Conservation (phyloP, 2,797 vertebrate species). For the Enteromius fasciolatus region DNA sequence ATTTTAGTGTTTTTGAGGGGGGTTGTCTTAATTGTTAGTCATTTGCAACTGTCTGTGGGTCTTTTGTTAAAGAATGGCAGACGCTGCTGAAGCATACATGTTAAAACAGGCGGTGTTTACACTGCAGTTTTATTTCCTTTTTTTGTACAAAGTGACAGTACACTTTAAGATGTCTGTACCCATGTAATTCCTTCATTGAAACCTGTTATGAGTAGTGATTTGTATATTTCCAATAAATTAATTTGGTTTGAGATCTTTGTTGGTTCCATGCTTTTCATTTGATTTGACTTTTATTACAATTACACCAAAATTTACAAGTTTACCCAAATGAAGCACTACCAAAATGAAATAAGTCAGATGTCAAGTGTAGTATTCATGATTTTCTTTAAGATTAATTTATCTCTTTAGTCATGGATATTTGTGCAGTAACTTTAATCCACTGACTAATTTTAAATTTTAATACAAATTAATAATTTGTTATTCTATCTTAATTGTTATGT, state of each 20-base stretch:
- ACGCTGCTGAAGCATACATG: background rate
- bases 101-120: constrained; percentile 35
- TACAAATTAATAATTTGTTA: background rate
- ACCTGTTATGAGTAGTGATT: constrained; percentile 32
- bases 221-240: constrained; percentile 55
- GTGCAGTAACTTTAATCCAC: background rate
- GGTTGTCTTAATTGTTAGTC: background rate
- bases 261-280: constrained; percentile 29
- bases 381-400: background rate
- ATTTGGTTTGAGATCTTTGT: constrained; percentile 43
- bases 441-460: background rate
- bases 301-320: background rate
- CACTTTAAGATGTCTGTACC: constrained; percentile 21
- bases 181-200: background rate
- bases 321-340: background rate
- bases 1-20: constrained; percentile 11
- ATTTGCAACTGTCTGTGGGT: background rate
- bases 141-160: constrained; percentile 6
- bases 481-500: too few relatives aligned
- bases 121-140: constrained; percentile 39
- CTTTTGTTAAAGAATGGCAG: background rate
- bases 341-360: background rate
- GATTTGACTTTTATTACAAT: background rate
- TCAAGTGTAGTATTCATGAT: background rate
- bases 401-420: background rate